These are phyloP conservation scores for Drosophila kurseongensis DNA, from an alignment of 1,140 invertebrate genomes.

Conservation along the genomic window DNA sequence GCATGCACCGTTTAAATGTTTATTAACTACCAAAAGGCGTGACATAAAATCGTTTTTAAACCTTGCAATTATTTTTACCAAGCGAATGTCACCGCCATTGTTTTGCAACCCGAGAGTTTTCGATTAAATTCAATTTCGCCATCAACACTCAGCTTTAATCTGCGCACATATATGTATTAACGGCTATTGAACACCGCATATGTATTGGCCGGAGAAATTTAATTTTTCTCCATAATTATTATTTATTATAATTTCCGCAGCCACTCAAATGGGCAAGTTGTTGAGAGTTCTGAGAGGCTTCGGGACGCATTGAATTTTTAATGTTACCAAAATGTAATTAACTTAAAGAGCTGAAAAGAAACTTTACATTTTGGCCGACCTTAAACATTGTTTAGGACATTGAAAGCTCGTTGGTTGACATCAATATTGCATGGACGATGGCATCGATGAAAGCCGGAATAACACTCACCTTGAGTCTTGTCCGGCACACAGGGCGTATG, in stretches of 20 bases:
- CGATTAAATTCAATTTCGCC: conserved; percentile 31
- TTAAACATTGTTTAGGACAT: conserved; percentile 25
- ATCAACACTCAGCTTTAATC: conserved; percentile 15
- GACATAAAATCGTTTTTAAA: neutral
- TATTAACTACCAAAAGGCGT: neutral
- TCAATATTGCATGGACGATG: conserved; percentile 51
- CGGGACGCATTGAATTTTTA: conserved; percentile 36
- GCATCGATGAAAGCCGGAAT: conserved; percentile 25
- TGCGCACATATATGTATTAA: neutral
- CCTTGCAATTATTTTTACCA: conserved; percentile 12
- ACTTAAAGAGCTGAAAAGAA: conserved; percentile 37
- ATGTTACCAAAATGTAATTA: conserved; percentile 47
- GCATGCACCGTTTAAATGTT: conserved; percentile 1
- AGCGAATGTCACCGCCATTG: conserved; percentile 7
- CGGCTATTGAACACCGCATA: neutral
- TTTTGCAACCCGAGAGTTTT: conserved; percentile 8
- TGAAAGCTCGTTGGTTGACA: conserved; percentile 38
- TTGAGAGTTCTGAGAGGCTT: conserved; percentile 14
- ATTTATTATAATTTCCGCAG: conserved; percentile 43
- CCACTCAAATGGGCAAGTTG: conserved; percentile 18
- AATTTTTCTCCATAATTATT: conserved; percentile 39
- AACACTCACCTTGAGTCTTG: conserved; percentile 27
- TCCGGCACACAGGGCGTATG: conserved; percentile 48
- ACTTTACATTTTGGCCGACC: conserved; percentile 1
- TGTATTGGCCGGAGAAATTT: conserved; percentile 22